Base-by-base conservation (phyloP, 2,888 invertebrate species). In the Mayetiola destructor region DNA sequence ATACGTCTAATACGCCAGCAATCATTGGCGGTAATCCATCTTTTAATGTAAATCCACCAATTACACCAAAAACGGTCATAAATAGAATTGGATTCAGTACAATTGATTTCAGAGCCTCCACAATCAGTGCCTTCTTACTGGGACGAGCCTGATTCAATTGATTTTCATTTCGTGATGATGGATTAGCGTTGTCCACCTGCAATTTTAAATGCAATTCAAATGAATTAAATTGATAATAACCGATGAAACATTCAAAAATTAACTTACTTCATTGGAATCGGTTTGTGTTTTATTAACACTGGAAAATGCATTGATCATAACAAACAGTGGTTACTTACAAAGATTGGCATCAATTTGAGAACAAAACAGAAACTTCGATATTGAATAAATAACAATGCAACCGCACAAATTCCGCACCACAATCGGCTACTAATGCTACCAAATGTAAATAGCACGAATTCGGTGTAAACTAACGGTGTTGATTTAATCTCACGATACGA, bases 51-150 rank as follows among this genome's bases (percentile, higher is more conserved):
- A 90, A 76, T 69, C 94, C 93, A 36, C 90, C 91, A 60, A 82
- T 69, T 14, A 95, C 85, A 9, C 95, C 95, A 60, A 94, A 73
- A n/a, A 89, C 74, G 0, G 95, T 94, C 93, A 94, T 94, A 56
- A 91, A 77, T 16, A 95, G 79, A 57, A 95, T 81, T 0, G 95
- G 96, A 74, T 96, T 96, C 12, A 83, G 77, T 59, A 87, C 76
- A 56, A 94, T 83, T 56, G 85, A 88, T 68, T 81, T 82, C 9
- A 79, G 64, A 35, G 78, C 77, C 65, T 78, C 78, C 6, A 67
- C 61, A 0, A 70, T 62, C 9, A 69, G 61, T 29, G 70, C 61
- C 8, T 62, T 60, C 48, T 64, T 30, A 3, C 16, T 66, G 53
- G 55, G 55, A 68, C 71, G 30, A 65, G 66, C 1, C 69, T 59